Evolutionary conservation across 2,113 vertebrate genomes (phyloP).

Genomic region (Uria aalge): DNA sequence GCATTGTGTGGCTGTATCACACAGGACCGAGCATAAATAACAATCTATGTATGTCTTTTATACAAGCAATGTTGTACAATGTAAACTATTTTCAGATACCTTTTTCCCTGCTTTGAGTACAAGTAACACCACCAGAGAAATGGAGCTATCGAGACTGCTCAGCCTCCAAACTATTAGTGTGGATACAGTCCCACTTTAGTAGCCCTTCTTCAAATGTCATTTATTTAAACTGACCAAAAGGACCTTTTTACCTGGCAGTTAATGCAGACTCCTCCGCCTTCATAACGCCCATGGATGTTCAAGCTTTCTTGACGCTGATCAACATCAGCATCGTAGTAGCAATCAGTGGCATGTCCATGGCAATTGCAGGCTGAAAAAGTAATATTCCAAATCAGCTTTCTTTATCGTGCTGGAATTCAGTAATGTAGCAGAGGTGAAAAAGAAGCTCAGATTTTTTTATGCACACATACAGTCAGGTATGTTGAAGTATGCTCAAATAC

Average conservation of each 20-base stretch:
- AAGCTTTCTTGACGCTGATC: slow-evolving; percentile 82
- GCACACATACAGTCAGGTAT: not conserved
- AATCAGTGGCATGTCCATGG: slow-evolving; percentile 87
- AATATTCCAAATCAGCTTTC: not conserved
- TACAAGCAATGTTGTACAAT: not conserved
- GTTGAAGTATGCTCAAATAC: not conserved
- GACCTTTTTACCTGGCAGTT: slow-evolving; percentile 86
- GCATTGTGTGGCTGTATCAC: not conserved
- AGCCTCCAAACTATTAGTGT: not conserved
- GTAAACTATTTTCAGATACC: not conserved
- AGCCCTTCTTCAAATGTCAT: not conserved
- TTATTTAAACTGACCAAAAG: not conserved
- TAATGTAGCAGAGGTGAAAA: not conserved
- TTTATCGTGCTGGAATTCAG: not conserved
- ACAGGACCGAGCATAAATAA: not conserved
- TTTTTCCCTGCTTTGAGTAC: not conserved
- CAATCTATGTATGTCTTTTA: not conserved
- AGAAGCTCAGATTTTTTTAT: not conserved
- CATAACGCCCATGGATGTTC: slow-evolving; percentile 80
- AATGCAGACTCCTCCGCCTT: slow-evolving; percentile 92
- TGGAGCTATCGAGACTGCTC: not conserved
- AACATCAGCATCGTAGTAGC: slow-evolving; percentile 88
- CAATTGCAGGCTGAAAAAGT: slow-evolving; percentile 88
- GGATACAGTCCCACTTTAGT: not conserved
- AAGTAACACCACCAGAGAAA: not conserved